Base-by-base conservation (phyloP, 2,888 invertebrate genomes). In the Tupiocoris notatus region DNA sequence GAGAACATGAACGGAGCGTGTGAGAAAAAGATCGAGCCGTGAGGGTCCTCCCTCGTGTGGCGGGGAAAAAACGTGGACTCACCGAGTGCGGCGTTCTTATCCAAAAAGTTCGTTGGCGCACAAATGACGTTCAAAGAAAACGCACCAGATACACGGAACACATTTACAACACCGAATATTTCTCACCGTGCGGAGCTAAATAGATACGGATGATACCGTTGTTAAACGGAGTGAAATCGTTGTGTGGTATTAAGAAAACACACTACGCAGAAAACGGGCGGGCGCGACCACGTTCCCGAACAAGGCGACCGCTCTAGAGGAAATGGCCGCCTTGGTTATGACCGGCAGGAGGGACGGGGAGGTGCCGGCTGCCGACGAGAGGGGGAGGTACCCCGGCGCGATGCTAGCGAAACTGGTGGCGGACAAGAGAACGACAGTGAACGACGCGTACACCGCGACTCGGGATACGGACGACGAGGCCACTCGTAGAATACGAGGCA, bases 301-400 rank as follows among this genome's bases (percentile, higher is more conserved):
- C 58, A 65, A 22, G 76, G 63, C 22, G 76, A 70, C 76, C 23
- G 76, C 71, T 66, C 57, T 61, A 61, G 68, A 58, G 66, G 76
- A 78, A 78, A 78, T 78, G 78, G 78, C 78, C 78, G 78, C 75
- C 67, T 65, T 65, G n/a, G n/a, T n/a, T n/a, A n/a, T n/a, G 39
- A 7, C 39, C 6, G 39, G 39, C 39, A 3, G 39, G 12, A 7
- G 39, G 39, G 39, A 12, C 3, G 39, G 39, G 39, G 3, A 39
- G 39, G 39, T 3, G 39, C 3, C 6, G 6, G 39, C 6, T 39
- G 39, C 39, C 39, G 39, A 12, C 39, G 39, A 39, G 39, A 39
- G 39, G 39, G 39, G 39, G 39, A 39, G 39, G n/a, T n/a, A n/a
- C n/a, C n/a, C n/a, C n/a, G n/a, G 6, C 39, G 39, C 39, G 39